phyloP scores from a whole-genome alignment of 2,113 vertebrate species.

The Callospermophilus lateralis region DNA sequence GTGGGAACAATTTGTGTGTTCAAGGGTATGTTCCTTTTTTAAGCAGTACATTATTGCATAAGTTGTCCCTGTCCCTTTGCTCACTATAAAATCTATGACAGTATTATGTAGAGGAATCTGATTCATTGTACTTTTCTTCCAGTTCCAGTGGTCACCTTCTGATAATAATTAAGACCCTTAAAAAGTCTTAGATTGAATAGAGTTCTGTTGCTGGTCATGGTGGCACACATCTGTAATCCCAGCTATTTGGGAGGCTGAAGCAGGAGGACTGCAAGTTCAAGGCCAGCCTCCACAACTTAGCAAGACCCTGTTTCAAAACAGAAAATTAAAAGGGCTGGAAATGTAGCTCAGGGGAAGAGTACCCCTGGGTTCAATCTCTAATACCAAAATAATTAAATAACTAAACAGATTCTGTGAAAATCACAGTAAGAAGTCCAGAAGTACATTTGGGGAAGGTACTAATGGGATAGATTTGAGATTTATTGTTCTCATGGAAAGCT shows the following conservation, averaged over 20 bases:
- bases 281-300: no score
- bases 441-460: not conserved
- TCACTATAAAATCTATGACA: not conserved
- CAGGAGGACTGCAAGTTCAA: no score
- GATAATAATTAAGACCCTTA: not conserved
- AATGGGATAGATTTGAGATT: not conserved
- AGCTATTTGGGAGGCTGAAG: no score
- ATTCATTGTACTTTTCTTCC: not conserved
- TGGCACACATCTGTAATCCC: no score
- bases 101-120: not conserved
- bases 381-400: no score
- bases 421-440: not conserved
- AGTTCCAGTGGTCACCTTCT: not conserved
- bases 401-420: not conserved
- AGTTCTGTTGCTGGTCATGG: no score
- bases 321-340: no score
- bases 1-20: not conserved
- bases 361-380: no score
- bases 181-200: not conserved
- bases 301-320: no score
- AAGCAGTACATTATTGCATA: no score
- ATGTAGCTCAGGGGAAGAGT: no score
- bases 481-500: not conserved
- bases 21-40: accelerated
- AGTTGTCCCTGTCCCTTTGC: not conserved